phyloP scores from a whole-genome alignment of 2,113 vertebrate genomes.

The Scalopus aquaticus region DNA sequence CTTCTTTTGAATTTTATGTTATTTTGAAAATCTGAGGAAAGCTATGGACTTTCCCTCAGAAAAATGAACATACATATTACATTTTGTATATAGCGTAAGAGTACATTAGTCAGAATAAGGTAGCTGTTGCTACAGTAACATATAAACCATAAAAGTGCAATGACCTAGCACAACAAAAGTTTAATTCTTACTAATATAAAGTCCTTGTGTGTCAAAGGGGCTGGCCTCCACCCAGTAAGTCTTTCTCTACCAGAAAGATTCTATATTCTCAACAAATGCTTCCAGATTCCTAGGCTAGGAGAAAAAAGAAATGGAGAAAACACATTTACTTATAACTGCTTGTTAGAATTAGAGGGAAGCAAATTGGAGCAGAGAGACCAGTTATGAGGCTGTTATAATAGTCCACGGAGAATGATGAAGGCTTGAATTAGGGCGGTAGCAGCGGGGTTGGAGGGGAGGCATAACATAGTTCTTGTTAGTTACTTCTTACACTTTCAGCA shows the following conservation, averaged over 20 bases:
- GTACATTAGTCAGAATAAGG: not conserved
- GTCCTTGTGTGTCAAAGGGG: not conserved
- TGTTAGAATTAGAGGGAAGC: conserved; percentile 14
- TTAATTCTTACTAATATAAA: not conserved
- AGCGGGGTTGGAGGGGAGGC: not conserved
- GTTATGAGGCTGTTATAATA: not conserved
- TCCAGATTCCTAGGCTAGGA: not conserved
- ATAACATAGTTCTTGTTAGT: too few species aligned
- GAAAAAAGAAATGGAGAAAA: not conserved
- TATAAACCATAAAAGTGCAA: not conserved
- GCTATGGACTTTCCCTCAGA: not conserved
- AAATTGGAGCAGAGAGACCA: not conserved
- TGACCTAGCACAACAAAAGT: not conserved
- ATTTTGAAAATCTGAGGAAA: conserved; percentile 6
- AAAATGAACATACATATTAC: not conserved
- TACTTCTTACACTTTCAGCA: too few species aligned
- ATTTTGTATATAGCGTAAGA: not conserved
- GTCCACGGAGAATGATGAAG: not conserved
- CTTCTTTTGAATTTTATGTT: not conserved
- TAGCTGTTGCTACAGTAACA: not conserved
- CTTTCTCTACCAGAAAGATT: not conserved
- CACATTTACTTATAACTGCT: not conserved
- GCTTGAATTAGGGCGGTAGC: not conserved
- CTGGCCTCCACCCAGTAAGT: not conserved
- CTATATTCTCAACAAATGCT: not conserved